phyloP scores from a whole-genome alignment of 2,888 invertebrate genomes.

The Drosophila quinaria region DNA sequence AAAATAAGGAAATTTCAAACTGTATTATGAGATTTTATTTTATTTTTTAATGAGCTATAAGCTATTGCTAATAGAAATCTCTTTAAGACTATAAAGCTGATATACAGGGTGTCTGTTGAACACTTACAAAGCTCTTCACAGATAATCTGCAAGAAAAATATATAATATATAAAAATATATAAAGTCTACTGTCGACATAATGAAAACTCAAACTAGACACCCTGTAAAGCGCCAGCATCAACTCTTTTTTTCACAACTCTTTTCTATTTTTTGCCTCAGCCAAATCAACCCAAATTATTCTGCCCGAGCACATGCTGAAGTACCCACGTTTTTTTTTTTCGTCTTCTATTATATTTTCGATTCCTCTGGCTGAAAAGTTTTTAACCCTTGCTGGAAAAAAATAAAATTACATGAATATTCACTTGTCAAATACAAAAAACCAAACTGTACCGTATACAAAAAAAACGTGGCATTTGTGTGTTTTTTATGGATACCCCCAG shows the following conservation, averaged over 20 bases:
- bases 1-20: background rate
- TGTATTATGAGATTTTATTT: background rate
- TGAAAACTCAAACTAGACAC: slow-evolving; percentile 28
- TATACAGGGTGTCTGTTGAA: background rate
- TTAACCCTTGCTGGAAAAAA: slow-evolving; percentile 80
- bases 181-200: background rate
- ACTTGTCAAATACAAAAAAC: slow-evolving; percentile 84
- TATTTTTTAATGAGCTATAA: background rate
- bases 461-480: slow-evolving; percentile 64
- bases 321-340: slow-evolving; percentile 85
- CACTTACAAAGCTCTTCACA: background rate
- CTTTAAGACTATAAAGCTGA: background rate
- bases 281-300: slow-evolving; percentile 79
- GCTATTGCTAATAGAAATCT: too few relatives aligned
- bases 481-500: slow-evolving; percentile 44
- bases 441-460: slow-evolving; percentile 42
- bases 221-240: slow-evolving; percentile 50
- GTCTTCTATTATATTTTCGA: slow-evolving; percentile 21
- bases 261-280: slow-evolving; percentile 40
- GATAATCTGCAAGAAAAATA: background rate
- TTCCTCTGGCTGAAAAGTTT: slow-evolving; percentile 51
- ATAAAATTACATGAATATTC: slow-evolving; percentile 83
- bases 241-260: slow-evolving; percentile 46
- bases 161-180: too few relatives aligned
- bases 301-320: slow-evolving; percentile 84